Percentiles rank a stretch among this genome's conserved stretches.
phyloP scores from a whole-genome alignment of 2,113 vertebrate species.

The Larimichthys polyactis region DNA sequence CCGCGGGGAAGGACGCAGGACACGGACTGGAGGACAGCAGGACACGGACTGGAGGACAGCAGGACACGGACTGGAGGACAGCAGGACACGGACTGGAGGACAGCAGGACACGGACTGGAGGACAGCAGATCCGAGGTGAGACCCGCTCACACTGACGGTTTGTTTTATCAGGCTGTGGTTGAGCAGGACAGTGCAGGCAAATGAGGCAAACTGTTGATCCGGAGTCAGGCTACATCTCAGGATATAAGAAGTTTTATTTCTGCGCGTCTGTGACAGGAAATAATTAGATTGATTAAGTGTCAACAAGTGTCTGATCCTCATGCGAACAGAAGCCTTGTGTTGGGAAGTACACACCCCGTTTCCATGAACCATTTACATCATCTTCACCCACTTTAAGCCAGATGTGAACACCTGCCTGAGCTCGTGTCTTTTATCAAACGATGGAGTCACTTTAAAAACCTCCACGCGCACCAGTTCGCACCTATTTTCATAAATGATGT shows the following conservation, averaged over 20 bases:
- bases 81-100: not conserved
- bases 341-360: not conserved
- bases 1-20: constrained; percentile 6
- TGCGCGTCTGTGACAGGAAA: not conserved
- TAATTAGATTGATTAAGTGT: not conserved
- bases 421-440: not conserved
- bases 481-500: not conserved
- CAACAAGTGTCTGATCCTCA: constrained; percentile 39
- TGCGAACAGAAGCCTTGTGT: not conserved
- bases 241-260: not conserved
- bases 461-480: not conserved
- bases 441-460: not conserved
- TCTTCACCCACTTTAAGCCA: not conserved
- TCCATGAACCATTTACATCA: not conserved
- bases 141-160: not conserved
- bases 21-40: not conserved
- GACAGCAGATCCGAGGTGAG: constrained; percentile 25
- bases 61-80: not conserved
- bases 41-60: no score
- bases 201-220: not conserved
- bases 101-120: not conserved
- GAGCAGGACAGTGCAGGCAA: not conserved
- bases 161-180: not conserved
- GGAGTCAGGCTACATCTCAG: not conserved
- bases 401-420: constrained; percentile 2